These are phyloP conservation scores for Alosa alosa DNA, from an alignment of 2,113 vertebrate genomes.

Conservation along the genomic window DNA sequence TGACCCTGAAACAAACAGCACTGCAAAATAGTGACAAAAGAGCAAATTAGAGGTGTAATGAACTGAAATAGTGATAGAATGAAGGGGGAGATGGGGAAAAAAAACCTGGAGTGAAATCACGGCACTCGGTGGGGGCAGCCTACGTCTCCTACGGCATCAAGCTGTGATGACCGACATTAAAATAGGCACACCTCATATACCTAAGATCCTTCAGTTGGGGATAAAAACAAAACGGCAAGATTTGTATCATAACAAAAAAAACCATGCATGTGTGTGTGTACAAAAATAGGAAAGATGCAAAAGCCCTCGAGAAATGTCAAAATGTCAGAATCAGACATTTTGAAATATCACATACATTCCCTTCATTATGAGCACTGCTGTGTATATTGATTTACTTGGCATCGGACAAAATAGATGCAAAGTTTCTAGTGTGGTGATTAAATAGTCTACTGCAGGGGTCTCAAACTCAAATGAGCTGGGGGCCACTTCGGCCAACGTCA, in stretches of 20 bases:
- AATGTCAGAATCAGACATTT: not conserved
- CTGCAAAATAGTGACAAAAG: not conserved
- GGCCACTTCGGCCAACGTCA: too few species aligned
- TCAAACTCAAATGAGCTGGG: too few species aligned
- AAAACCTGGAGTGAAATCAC: not conserved
- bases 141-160: too few species aligned
- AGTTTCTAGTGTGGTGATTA: not conserved
- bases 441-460: not conserved
- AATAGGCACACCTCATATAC: not conserved
- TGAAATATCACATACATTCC: not conserved
- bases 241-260: not conserved
- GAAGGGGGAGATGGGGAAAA: not conserved
- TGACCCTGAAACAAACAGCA: not conserved
- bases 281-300: not conserved
- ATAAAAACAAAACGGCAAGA: not conserved
- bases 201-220: too few species aligned
- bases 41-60: not conserved
- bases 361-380: not conserved
- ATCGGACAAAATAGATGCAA: not conserved
- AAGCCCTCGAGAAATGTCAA: not conserved
- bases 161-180: not conserved
- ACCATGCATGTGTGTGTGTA: not conserved
- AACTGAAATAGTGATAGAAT: not conserved
- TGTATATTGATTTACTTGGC: not conserved
- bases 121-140: too few species aligned